Evolutionary conservation across 2,113 vertebrate species (phyloP), one percentile per base, ranked within the genome.

Genomic region (Struthidea cinerea): DNA sequence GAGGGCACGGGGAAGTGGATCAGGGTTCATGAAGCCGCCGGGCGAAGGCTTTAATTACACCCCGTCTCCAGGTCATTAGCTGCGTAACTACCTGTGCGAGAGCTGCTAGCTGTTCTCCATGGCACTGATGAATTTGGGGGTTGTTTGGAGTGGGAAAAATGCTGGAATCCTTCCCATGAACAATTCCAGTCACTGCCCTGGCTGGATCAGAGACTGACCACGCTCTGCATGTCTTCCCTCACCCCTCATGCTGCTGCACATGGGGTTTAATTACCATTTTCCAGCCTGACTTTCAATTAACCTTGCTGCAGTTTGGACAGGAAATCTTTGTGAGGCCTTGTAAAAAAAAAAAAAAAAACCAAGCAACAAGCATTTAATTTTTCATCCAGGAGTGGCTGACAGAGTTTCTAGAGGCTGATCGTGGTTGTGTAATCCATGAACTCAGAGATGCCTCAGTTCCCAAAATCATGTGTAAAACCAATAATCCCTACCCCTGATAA

Each of bases 31-130:
- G 70, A 20, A 86, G 53, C 75, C 13, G 1, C 9, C n/a, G 94
- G 97, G 78, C 20, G 75, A 91, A 84, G 46, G 39, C 67, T 91
- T 97, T 97, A 97, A 98, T 97, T 96, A 94, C n/a, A 76, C 42
- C 89, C 76, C 60, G 33, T 75, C 52, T 56, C 84, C 79, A 41
- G 91, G 90, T 96, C 97, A 96, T 97, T 95, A 96, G 74, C 95
- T 96, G 77, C 57, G 53, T 70, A 95, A 91, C 70, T 86, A 87
- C 91, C 96, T 89, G 91, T 74, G 90, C 90, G 84, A 17, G 3
- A 91, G 84, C 47, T 33, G 81, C 20, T 73, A 73, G 78, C 90
- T 44, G 24, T 69, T 75, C 68, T 92, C 59, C 33, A 12, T 69
- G 80, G 94, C 93, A 68, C 53, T 67, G 97, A 92, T 91, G 74